Evolutionary conservation across 2,888 invertebrate species (phyloP).

Genomic region (Drosophila ustulata): DNA sequence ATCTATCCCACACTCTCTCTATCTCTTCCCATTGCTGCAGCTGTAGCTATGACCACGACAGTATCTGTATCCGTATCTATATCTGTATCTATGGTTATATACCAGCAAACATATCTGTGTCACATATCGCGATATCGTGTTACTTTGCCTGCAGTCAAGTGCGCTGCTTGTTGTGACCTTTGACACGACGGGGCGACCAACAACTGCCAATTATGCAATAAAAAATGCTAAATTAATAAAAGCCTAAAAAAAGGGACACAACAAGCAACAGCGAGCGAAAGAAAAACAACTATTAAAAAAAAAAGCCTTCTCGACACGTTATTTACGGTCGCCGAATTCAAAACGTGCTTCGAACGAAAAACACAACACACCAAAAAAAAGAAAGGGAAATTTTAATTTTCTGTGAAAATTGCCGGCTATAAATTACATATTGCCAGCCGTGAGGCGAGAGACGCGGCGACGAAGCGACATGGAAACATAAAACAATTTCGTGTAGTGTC

Average conservation of each 20-base stretch:
- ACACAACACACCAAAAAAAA: conserved; percentile 4
- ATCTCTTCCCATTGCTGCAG: background rate
- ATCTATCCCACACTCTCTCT: background rate
- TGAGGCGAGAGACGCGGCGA: conserved; percentile 16
- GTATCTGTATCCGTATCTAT: conserved; percentile 1
- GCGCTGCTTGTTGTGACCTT: conserved; percentile 46
- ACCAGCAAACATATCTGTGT: conserved; percentile 10
- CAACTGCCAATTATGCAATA: conserved; percentile 68
- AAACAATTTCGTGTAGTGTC: conserved; percentile 68
- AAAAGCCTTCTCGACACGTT: conserved; percentile 51
- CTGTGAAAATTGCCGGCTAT: conserved; percentile 68
- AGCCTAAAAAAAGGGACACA: conserved; percentile 30
- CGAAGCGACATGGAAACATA: conserved; percentile 50
- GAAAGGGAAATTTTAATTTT: conserved; percentile 64
- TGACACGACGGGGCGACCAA: conserved; percentile 43
- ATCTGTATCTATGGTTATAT: background rate
- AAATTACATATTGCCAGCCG: conserved; percentile 64
- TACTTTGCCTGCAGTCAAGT: conserved; percentile 40
- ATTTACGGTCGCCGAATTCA: conserved; percentile 56
- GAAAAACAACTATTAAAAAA: conserved; percentile 48
- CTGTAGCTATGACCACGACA: too few relatives aligned
- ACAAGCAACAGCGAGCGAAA: conserved; percentile 15
- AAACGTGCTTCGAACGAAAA: conserved; percentile 46
- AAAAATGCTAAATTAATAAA: conserved; percentile 65
- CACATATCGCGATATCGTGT: conserved; percentile 23